Evolutionary conservation across 2,797 vertebrate genomes (phyloP).

Genomic region (Morelia viridis): DNA sequence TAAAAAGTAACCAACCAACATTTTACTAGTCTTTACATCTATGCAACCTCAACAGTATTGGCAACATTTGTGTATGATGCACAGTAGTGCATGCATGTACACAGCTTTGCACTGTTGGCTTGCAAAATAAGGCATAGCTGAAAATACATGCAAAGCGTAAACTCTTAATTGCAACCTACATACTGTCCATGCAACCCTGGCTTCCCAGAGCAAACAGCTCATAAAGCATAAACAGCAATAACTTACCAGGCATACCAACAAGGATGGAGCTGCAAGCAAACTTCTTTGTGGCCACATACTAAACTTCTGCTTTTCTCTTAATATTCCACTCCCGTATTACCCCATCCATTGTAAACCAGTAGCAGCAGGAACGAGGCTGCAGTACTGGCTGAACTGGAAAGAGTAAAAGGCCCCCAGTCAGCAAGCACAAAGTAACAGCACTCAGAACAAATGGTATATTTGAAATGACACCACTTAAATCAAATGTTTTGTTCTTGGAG

Average conservation of each 20-base stretch:
- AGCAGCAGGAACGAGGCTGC: not conserved
- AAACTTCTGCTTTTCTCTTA: not conserved
- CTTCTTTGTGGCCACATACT: not conserved
- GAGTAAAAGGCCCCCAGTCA: not conserved
- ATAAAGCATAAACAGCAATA: not conserved
- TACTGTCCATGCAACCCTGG: not conserved
- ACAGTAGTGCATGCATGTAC: not conserved
- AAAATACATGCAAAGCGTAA: not conserved
- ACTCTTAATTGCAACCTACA: not conserved
- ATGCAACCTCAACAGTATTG: not conserved
- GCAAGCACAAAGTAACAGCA: too few relatives aligned
- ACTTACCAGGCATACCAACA: not conserved
- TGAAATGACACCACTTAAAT: not conserved
- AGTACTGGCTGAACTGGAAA: not conserved
- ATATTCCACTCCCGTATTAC: not conserved
- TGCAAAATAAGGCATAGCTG: not conserved
- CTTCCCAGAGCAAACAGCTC: not conserved
- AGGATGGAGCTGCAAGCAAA: not conserved
- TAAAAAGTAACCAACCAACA: not conserved
- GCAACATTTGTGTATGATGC: too few relatives aligned
- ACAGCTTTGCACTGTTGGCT: not conserved
- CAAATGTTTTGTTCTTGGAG: not conserved
- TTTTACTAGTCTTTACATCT: not conserved
- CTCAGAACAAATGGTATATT: not conserved
- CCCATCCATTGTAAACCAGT: not conserved